A percentile compares a stretch with the other conserved stretches of the same genome.
These are phyloP conservation scores for Tortricodes alternella DNA, from an alignment of 2,888 invertebrate species.

Conservation along the genomic window DNA sequence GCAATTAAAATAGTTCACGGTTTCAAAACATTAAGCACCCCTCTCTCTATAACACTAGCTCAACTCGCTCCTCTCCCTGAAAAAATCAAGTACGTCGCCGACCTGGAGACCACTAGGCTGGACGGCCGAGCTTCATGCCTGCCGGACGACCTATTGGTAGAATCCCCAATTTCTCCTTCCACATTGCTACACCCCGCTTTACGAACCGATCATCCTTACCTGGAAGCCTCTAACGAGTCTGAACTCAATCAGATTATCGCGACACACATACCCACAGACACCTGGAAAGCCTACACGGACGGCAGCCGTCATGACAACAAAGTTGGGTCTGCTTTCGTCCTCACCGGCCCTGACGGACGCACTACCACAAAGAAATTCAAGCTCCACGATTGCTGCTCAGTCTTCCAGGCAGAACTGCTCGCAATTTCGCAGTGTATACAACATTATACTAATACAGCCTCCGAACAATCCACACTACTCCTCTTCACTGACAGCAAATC, in stretches of 20 bases:
- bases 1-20: slow-evolving; percentile 18
- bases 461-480: background rate
- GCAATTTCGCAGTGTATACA: slow-evolving; percentile 5
- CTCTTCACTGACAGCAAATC: slow-evolving; percentile 23
- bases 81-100: slow-evolving; percentile 2
- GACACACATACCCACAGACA: background rate
- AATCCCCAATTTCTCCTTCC: background rate
- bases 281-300: slow-evolving; percentile 18
- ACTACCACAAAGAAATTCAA: slow-evolving; percentile 18
- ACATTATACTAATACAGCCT: background rate
- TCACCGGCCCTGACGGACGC: background rate
- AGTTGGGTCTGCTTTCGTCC: no score
- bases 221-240: background rate
- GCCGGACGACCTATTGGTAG: background rate
- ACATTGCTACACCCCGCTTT: background rate
- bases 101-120: slow-evolving; percentile 3
- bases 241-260: background rate
- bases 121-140: background rate
- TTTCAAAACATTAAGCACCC: slow-evolving; percentile 8
- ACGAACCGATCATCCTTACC: background rate
- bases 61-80: slow-evolving; percentile 1
- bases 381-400: slow-evolving; percentile 28
- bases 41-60: background rate
- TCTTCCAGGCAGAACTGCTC: slow-evolving; percentile 31
- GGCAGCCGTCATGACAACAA: slow-evolving; percentile 26